phyloP scores from a whole-genome alignment of 2,888 invertebrate genomes.

The Hydrotaea cyrtoneurina region DNA sequence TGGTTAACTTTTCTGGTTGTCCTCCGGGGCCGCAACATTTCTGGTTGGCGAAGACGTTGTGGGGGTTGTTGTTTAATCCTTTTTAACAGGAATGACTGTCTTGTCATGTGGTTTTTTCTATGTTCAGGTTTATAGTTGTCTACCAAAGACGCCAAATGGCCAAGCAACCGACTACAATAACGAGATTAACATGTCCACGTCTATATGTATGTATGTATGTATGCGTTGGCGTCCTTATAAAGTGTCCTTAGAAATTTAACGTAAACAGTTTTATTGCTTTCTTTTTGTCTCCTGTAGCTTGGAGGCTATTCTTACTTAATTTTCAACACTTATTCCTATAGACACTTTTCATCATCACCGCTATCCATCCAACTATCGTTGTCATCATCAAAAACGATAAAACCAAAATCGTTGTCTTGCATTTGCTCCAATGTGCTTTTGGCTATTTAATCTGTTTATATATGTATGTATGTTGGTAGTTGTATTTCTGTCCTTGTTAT shows the following conservation, averaged over 20 bases:
- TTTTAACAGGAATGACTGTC: too few relatives aligned
- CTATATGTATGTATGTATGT: too few relatives aligned
- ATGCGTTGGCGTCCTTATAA: too few relatives aligned
- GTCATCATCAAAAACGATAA: background rate
- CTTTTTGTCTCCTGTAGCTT: slow-evolving; percentile 52
- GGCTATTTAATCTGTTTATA: slow-evolving; percentile 49
- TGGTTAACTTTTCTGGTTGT: background rate
- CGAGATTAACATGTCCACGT: too few relatives aligned
- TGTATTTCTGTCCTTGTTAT: slow-evolving; percentile 12
- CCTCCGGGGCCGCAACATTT: background rate
- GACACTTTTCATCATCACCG: slow-evolving; percentile 10
- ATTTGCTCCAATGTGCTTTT: slow-evolving; percentile 32
- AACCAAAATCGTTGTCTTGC: slow-evolving; percentile 34
- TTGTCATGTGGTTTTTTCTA: too few relatives aligned
- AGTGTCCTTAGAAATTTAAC: slow-evolving; percentile 36
- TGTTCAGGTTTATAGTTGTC: too few relatives aligned
- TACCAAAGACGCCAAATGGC: too few relatives aligned
- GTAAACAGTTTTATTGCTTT: slow-evolving; percentile 56
- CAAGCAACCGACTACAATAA: too few relatives aligned
- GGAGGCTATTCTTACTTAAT: slow-evolving; percentile 54
- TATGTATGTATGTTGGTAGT: slow-evolving; percentile 12
- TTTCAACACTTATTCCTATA: slow-evolving; percentile 25
- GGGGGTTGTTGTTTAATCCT: too few relatives aligned
- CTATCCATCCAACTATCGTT: background rate
- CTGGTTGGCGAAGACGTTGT: too few relatives aligned